A percentile compares a stretch with the other conserved stretches of the same genome.
These are phyloP conservation scores for Bombus sylvicola DNA, from an alignment of 1,140 invertebrate genomes.

Conservation along the genomic window DNA sequence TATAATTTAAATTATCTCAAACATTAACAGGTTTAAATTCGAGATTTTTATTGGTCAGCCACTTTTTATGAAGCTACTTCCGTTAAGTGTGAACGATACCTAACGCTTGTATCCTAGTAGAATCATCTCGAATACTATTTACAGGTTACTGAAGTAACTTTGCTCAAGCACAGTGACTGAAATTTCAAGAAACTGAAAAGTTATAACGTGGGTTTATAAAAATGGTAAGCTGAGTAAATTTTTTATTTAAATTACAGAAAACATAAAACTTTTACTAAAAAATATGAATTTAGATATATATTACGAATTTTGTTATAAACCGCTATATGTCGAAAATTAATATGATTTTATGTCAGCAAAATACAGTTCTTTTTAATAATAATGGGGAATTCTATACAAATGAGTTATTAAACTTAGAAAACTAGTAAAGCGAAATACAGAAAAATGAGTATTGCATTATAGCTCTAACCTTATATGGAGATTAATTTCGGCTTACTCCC, in stretches of 20 bases:
- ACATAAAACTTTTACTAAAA: neutral
- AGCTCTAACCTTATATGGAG: slow-evolving; percentile 77
- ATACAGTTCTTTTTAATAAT: neutral
- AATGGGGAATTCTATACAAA: neutral
- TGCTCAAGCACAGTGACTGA: slow-evolving; percentile 20
- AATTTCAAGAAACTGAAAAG: neutral
- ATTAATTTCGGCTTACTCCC: slow-evolving; percentile 52
- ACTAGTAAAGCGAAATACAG: neutral
- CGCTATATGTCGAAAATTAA: neutral
- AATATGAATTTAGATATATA: neutral
- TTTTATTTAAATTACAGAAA: neutral
- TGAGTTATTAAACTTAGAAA: no score
- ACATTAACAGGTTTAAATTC: neutral
- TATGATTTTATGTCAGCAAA: neutral
- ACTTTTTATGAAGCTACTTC: neutral
- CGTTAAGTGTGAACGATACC: slow-evolving; percentile 8
- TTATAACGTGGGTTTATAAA: slow-evolving; percentile 10
- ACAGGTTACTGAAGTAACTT: slow-evolving; percentile 26
- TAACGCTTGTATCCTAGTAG: slow-evolving; percentile 23
- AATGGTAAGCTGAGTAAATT: slow-evolving; percentile 26
- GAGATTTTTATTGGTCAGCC: slow-evolving; percentile 3
- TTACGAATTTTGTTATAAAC: neutral
- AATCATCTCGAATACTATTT: slow-evolving; percentile 43
- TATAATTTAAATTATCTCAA: neutral
- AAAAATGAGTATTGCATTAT: neutral